phyloP scores from a whole-genome alignment of 2,888 invertebrate genomes.

The Agrotis ipsilon region DNA sequence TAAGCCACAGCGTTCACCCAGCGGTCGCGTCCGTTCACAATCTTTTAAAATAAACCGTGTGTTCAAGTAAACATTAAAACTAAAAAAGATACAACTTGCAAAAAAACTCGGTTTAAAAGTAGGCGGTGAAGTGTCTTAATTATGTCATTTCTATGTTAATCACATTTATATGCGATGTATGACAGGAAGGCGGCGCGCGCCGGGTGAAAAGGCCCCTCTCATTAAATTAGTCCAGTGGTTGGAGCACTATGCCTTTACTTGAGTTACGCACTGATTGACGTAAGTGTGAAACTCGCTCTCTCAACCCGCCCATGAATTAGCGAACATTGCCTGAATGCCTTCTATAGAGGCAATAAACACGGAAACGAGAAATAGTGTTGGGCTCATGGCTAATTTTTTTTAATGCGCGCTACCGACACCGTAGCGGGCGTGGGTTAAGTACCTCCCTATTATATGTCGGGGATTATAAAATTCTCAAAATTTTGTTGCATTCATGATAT shows the following conservation, averaged over 20 bases:
- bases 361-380: constrained; percentile 71
- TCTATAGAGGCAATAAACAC: constrained; percentile 84
- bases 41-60: constrained; percentile 32
- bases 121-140: constrained; percentile 70
- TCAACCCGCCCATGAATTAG: constrained; percentile 75
- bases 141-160: constrained; percentile 74
- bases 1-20: constrained; percentile 13
- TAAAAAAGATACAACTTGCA: constrained; percentile 17
- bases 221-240: constrained; percentile 90
- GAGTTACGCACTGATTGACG: constrained; percentile 84
- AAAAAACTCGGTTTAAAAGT: constrained; percentile 61
- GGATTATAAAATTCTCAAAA: neutral
- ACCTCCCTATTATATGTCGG: neutral
- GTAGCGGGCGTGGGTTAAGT: constrained; percentile 16
- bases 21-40: neutral
- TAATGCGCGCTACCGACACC: constrained; percentile 24
- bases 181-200: constrained; percentile 64
- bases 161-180: constrained; percentile 70
- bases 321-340: constrained; percentile 84
- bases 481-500: neutral
- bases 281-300: constrained; percentile 88
- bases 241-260: constrained; percentile 85
- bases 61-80: constrained; percentile 30
- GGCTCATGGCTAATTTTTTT: constrained; percentile 76
- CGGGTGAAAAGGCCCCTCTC: constrained; percentile 83